These are phyloP conservation scores for Silvanus unidentatus DNA, from an alignment of 2,888 invertebrate genomes.

Conservation along the genomic window DNA sequence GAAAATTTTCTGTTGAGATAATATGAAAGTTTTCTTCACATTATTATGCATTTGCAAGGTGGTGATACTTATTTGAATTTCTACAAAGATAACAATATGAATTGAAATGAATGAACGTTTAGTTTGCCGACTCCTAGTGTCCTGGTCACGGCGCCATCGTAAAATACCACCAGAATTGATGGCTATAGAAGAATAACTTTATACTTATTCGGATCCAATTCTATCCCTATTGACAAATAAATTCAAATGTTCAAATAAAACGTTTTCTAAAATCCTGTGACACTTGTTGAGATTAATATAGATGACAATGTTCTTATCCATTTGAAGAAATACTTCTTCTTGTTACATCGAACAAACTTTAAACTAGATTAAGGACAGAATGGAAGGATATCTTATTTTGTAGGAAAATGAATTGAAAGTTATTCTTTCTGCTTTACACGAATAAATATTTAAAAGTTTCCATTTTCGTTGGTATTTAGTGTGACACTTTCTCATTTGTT, in stretches of 20 bases:
- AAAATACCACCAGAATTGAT: too few species aligned
- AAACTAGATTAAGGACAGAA: constrained; percentile 14
- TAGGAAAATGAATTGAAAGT: constrained; percentile 10
- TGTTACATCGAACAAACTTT: constrained; percentile 11
- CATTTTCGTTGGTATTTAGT: constrained; percentile 15
- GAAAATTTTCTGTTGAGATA: not conserved
- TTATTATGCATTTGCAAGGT: not conserved
- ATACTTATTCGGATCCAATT: too few species aligned
- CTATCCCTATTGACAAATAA: too few species aligned
- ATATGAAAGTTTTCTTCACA: not conserved
- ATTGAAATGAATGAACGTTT: too few species aligned
- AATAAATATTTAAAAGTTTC: constrained; percentile 15
- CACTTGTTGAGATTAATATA: constrained; percentile 15
- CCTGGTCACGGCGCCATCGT: too few species aligned
- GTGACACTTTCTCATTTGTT: not conserved
- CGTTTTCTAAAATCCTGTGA: constrained; percentile 1
- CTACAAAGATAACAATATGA: too few species aligned
- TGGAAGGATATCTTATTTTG: constrained; percentile 3
- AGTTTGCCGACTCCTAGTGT: too few species aligned
- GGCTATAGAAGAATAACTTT: too few species aligned
- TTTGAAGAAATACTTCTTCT: constrained; percentile 5
- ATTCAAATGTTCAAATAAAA: too few species aligned
- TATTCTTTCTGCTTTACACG: constrained; percentile 16
- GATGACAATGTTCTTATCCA: constrained; percentile 8
- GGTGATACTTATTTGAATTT: too few species aligned